Evolutionary conservation across 2,113 vertebrate genomes (phyloP).

Genomic region (Aythya baeri): DNA sequence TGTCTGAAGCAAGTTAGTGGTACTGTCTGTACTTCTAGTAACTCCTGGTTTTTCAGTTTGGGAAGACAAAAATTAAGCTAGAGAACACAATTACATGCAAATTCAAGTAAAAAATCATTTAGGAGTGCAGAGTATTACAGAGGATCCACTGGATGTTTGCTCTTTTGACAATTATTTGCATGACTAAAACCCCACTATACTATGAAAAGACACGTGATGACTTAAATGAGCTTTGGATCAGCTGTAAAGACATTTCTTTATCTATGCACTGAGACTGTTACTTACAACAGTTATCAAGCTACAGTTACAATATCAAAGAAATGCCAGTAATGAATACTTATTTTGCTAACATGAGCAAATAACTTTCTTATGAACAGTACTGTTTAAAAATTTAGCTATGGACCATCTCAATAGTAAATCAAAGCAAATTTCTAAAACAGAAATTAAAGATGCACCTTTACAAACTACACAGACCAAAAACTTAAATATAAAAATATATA

Average conservation of each 20-base stretch:
- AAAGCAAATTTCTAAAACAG: background rate
- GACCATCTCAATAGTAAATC: background rate
- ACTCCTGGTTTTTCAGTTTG: background rate
- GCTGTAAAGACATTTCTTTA: constrained; percentile 41
- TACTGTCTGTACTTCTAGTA: background rate
- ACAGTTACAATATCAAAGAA: background rate
- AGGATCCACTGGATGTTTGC: background rate
- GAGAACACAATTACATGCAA: background rate
- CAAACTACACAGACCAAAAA: background rate
- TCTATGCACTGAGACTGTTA: background rate
- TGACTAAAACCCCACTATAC: background rate
- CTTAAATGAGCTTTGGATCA: constrained; percentile 31
- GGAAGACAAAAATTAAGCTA: background rate
- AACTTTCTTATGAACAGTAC: background rate
- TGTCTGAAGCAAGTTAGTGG: background rate
- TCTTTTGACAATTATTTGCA: background rate
- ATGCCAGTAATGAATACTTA: background rate
- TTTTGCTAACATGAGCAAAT: background rate
- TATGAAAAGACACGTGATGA: background rate
- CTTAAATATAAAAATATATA: background rate
- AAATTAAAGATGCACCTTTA: background rate
- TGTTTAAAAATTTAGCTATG: background rate
- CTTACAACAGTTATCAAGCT: background rate
- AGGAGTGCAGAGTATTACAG: background rate
- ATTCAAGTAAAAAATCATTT: background rate